Percentiles rank a stretch among this genome's conserved stretches.
Conservation (phyloP, 2,888 invertebrate species). For the Calameuta pallipes region DNA sequence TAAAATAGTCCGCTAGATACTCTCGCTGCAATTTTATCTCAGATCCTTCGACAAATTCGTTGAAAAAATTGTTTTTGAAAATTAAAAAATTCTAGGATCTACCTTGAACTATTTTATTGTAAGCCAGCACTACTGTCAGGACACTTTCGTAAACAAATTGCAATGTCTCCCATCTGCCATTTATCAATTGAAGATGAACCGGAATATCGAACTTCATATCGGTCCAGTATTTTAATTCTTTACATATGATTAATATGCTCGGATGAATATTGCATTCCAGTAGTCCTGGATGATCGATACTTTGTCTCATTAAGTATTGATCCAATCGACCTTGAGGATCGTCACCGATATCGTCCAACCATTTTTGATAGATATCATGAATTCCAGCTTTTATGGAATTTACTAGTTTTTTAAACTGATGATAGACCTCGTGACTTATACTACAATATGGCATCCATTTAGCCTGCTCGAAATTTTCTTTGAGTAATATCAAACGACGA, state of each 20-base stretch:
- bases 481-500: conserved; percentile 72
- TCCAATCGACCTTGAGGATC: conserved; percentile 73
- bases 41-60: background rate
- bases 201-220: conserved; percentile 78
- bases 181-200: conserved; percentile 74
- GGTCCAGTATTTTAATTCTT: conserved; percentile 81
- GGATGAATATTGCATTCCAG: conserved; percentile 86
- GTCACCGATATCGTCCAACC: conserved; percentile 72
- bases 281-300: conserved; percentile 70
- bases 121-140: conserved; percentile 77
- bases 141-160: conserved; percentile 78
- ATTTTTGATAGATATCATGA: conserved; percentile 69
- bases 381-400: conserved; percentile 72
- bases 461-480: conserved; percentile 76
- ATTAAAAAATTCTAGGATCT: conserved; percentile 13
- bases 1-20: background rate
- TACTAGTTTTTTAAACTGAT: conserved; percentile 75
- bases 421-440: conserved; percentile 77
- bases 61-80: background rate
- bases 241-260: conserved; percentile 75
- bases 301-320: conserved; percentile 79
- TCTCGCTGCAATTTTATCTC: background rate
- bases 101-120: conserved; percentile 79
- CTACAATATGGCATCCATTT: conserved; percentile 83
- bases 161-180: conserved; percentile 71